Percentiles rank a stretch among this genome's conserved stretches.
phyloP scores from a whole-genome alignment of 2,113 vertebrate species.

The Blennius ocellaris region DNA sequence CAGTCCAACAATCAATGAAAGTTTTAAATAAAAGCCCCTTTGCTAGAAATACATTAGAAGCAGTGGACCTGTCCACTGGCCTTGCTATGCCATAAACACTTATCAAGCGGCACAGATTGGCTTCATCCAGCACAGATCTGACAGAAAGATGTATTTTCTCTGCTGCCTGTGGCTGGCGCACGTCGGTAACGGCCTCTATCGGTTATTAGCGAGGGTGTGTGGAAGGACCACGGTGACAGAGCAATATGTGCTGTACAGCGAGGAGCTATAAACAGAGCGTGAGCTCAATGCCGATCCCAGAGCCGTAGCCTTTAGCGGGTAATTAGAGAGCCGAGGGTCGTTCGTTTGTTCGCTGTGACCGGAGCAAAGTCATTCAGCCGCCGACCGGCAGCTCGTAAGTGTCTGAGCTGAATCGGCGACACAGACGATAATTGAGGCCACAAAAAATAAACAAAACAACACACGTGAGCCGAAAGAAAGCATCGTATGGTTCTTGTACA shows the following conservation, averaged over 20 bases:
- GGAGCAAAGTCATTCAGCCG: conserved; percentile 26
- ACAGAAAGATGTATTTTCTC: conserved; percentile 55
- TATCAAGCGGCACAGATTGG: conserved; percentile 63
- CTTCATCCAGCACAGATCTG: conserved; percentile 53
- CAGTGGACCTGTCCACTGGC: conserved; percentile 25
- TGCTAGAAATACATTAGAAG: conserved; percentile 59
- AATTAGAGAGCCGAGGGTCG: conserved; percentile 34
- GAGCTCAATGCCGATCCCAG: conserved; percentile 40
- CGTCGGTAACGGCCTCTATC: conserved; percentile 64
- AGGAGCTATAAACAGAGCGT: conserved; percentile 47
- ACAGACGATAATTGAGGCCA: neutral
- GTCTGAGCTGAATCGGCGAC: conserved; percentile 5
- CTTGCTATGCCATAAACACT: conserved; percentile 62
- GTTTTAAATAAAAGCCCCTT: conserved; percentile 66
- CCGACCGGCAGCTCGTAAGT: conserved; percentile 32
- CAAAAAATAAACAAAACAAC: neutral
- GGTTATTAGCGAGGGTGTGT: conserved; percentile 54
- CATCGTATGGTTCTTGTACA: neutral
- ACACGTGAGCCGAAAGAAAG: conserved; percentile 2
- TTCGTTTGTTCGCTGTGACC: conserved; percentile 32
- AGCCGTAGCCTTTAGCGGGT: conserved; percentile 6
- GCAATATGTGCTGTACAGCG: conserved; percentile 41
- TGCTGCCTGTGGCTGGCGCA: conserved; percentile 45
- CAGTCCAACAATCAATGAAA: conserved; percentile 54
- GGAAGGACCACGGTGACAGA: conserved; percentile 67